These are phyloP conservation scores for Ictalurus furcatus DNA, from an alignment of 2,113 vertebrate species.

Conservation along the genomic window DNA sequence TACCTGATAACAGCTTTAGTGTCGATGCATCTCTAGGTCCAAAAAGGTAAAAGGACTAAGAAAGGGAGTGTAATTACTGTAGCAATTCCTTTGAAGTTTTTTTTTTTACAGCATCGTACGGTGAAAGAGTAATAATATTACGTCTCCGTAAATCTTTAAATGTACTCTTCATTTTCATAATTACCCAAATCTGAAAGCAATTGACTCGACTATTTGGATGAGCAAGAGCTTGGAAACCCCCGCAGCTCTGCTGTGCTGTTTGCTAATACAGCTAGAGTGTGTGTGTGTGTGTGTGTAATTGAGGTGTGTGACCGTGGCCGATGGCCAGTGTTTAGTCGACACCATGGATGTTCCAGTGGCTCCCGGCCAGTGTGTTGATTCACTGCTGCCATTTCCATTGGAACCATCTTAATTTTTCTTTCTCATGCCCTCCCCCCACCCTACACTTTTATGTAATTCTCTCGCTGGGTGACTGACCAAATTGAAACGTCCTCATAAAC, in stretches of 20 bases:
- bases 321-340: constrained; percentile 21
- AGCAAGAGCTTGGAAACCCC: neutral
- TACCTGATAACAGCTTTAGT: neutral
- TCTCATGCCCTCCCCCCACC: neutral
- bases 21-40: neutral
- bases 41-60: neutral
- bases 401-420: constrained; percentile 31
- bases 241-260: neutral
- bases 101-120: neutral
- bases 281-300: constrained; percentile 67
- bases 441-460: constrained; percentile 25
- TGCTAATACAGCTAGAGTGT: constrained; percentile 3
- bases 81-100: neutral
- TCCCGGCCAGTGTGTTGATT: constrained; percentile 71
- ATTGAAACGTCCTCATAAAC: constrained; percentile 38
- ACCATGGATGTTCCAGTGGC: constrained; percentile 57
- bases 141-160: neutral
- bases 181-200: constrained; percentile 11
- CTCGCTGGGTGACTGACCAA: constrained; percentile 8
- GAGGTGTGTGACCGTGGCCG: constrained; percentile 59
- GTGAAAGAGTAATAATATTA: neutral
- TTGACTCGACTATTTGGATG: neutral
- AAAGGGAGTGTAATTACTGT: neutral
- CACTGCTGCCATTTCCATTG: constrained; percentile 67
- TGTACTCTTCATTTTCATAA: constrained; percentile 23